phyloP scores from a whole-genome alignment of 2,888 invertebrate genomes.

The Acleris holmiana region DNA sequence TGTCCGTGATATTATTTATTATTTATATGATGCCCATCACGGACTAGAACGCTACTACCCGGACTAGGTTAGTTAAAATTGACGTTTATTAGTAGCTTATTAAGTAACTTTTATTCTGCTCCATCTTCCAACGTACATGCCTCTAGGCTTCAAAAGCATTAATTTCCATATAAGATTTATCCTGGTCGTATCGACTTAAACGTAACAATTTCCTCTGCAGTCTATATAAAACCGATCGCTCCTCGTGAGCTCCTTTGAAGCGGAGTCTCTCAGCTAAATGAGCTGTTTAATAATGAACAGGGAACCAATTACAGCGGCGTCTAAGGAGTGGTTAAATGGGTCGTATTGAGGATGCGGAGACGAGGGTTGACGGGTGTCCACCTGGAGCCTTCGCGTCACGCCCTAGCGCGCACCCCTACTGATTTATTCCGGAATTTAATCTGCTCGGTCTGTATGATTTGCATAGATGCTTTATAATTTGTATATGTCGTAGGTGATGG shows the following conservation, averaged over 20 bases:
- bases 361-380: constrained; percentile 67
- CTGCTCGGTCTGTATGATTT: constrained; percentile 28
- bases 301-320: constrained; percentile 41
- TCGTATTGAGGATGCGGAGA: constrained; percentile 48
- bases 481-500: constrained; percentile 1
- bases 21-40: no score
- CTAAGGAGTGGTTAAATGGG: constrained; percentile 44
- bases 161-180: no score
- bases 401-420: constrained; percentile 39
- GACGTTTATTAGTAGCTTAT: no score
- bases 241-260: constrained; percentile 21
- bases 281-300: constrained; percentile 42
- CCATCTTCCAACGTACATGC: no score
- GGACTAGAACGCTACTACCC: no score
- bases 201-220: neutral
- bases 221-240: constrained; percentile 20
- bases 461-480: constrained; percentile 13
- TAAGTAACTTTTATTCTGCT: no score
- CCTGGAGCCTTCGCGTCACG: constrained; percentile 54
- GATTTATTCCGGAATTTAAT: constrained; percentile 37
- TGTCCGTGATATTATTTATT: no score
- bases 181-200: neutral
- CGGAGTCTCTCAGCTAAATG: constrained; percentile 28
- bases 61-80: no score
- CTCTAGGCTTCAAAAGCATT: no score